Evolutionary conservation across 1,140 invertebrate species (phyloP).

Genomic region (Diorhabda elongata): DNA sequence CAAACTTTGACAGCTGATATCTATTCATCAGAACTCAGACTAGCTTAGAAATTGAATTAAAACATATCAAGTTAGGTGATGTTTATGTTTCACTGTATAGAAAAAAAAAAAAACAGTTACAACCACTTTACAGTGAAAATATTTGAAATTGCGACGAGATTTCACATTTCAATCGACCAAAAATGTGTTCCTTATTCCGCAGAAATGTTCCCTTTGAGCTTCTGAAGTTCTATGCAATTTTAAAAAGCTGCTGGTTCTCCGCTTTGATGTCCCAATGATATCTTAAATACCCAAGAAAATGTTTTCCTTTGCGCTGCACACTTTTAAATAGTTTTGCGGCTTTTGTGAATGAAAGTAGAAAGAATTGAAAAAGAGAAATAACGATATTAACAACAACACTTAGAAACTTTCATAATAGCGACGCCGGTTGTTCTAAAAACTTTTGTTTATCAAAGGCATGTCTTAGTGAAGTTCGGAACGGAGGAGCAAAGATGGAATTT

Average conservation of each 20-base stretch:
- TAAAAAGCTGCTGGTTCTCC: conserved; percentile 1
- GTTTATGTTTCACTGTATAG: no score
- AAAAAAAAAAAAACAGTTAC: no score
- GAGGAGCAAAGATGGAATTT: no score
- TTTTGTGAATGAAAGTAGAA: background rate
- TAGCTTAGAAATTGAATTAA: no score
- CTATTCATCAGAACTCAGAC: no score
- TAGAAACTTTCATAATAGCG: background rate
- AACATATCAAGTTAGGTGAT: no score
- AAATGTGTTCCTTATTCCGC: background rate
- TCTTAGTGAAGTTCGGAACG: no score
- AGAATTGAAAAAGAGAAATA: background rate
- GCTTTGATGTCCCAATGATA: conserved; percentile 21
- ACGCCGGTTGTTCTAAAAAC: no score
- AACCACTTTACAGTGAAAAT: no score
- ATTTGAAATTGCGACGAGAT: background rate
- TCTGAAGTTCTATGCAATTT: conserved; percentile 11
- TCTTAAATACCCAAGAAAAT: conserved; percentile 22
- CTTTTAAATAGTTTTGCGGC: background rate
- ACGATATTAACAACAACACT: conserved; percentile 1
- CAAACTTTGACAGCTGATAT: no score
- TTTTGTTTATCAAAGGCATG: no score
- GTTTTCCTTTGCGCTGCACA: conserved; percentile 8
- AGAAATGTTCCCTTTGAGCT: background rate
- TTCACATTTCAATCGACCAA: background rate